Percentiles rank a stretch among this genome's conserved stretches.
Conservation (phyloP, 1,140 invertebrate species). For the Colletes latitarsis region DNA sequence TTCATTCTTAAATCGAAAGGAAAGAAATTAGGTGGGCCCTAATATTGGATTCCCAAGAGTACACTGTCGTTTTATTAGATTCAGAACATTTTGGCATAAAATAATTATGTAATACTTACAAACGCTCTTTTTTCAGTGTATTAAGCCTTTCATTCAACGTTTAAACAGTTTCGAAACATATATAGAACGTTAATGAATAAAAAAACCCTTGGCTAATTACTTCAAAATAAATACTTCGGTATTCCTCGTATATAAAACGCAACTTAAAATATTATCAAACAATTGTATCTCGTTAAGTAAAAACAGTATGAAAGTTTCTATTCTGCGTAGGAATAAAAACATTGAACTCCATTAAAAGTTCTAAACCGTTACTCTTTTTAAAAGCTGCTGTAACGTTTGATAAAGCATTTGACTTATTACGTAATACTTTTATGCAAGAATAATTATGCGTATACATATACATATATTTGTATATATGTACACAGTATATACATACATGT, state of each 20-base stretch:
- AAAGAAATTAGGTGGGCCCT: slow-evolving; percentile 9
- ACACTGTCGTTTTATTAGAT: slow-evolving; percentile 36
- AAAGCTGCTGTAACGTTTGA: neutral
- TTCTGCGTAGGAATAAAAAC: neutral
- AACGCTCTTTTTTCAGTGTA: neutral
- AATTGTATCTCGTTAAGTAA: neutral
- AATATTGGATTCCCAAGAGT: slow-evolving; percentile 35
- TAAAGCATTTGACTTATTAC: slow-evolving; percentile 38
- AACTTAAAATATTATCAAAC: neutral
- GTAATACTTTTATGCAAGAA: slow-evolving; percentile 47
- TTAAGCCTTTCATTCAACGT: neutral
- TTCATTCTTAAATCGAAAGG: slow-evolving; percentile 22
- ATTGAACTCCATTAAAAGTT: neutral
- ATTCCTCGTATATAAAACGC: neutral
- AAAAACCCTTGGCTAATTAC: neutral
- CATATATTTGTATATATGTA: slow-evolving; percentile 41
- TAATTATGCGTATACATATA: slow-evolving; percentile 28
- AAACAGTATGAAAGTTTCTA: neutral
- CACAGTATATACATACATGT: slow-evolving; percentile 42
- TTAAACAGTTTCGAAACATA: neutral
- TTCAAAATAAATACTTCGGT: neutral
- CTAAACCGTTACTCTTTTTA: no score
- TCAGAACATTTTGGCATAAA: slow-evolving; percentile 33
- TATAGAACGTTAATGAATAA: neutral
- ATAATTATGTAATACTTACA: slow-evolving; percentile 43